Base-by-base conservation (phyloP, 2,888 invertebrate species). In the Melieria omissa region DNA sequence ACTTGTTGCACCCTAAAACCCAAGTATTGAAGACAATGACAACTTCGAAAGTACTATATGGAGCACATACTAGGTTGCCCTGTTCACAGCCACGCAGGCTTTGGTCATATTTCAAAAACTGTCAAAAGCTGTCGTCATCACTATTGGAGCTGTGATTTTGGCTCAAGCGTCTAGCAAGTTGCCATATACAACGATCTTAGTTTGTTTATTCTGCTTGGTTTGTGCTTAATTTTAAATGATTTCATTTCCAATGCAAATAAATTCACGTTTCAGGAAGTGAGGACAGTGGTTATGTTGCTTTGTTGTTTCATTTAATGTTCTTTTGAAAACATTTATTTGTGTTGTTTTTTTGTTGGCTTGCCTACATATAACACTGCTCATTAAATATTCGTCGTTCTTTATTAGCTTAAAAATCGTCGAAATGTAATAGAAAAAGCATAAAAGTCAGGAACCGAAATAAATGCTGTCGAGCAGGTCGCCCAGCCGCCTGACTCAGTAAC, bases 401-500 rank as follows among this genome's bases (percentile, higher is more conserved):
- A n/a, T 29, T 9, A 65, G 42, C 44, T 44, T 42, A 44, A 55
- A 54, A 44, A 55, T 14, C 65, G 55, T 9, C 46, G 55, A 44
- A 5, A 29, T 29, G 29, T 29, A 29, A 29, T 29, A 66, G 8
- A 46, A 12, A 55, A 6, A 65, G 42, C 55, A 65, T 1, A 45
- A 55, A n/a, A 16, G 44, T 70, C 0, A 42, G 7, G n/a, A 44
- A 55, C 12, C 57, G 62, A 47, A 54, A 10, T 49, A 49, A 49
- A 49, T 49, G 49, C 12, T 57, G n/a, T 12, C 16, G 47, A 46
- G 9, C 46, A 41, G 5, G 12, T 57, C 57, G 60, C 5, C n/a
- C 44, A 46, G 0, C 64, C 12, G 6, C 49, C 68, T 74, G 73
- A 73, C 73, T 74, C 70, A 74, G 73, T 74, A 74, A 74, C 74